Evolutionary conservation across 2,797 vertebrate genomes (phyloP).

Genomic region (Parotocinclus haroldoi): DNA sequence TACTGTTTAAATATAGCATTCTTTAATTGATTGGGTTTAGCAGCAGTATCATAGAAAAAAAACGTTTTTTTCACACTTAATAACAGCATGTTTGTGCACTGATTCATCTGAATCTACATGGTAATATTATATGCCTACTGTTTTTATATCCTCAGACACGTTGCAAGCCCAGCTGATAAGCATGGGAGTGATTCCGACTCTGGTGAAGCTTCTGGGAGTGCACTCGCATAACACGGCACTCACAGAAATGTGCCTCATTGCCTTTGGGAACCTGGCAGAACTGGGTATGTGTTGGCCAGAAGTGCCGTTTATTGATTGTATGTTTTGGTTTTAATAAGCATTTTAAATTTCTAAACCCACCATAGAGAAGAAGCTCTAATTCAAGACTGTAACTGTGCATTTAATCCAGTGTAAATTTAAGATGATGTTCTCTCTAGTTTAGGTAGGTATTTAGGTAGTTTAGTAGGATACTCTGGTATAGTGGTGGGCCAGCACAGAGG

Average conservation of each 20-base stretch:
- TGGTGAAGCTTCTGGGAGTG: slow-evolving; percentile 93
- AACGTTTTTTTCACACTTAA: neutral
- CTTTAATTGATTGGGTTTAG: slow-evolving; percentile 1
- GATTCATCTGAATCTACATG: slow-evolving; percentile 3
- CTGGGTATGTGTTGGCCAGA: slow-evolving; percentile 59
- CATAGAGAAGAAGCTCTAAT: neutral
- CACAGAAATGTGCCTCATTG: slow-evolving; percentile 98
- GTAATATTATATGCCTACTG: neutral
- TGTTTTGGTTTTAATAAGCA: neutral
- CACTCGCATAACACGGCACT: slow-evolving; percentile 91
- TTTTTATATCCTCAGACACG: slow-evolving; percentile 75
- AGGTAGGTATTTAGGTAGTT: no score
- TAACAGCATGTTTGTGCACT: neutral
- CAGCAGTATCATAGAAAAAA: slow-evolving; percentile 1
- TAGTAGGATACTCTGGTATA: no score
- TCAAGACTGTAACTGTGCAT: no score
- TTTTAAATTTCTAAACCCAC: no score
- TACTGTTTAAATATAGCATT: no score
- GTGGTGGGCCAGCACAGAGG: no score
- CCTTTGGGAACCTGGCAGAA: slow-evolving; percentile 96
- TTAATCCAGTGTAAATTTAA: no score
- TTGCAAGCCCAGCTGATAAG: slow-evolving; percentile 96
- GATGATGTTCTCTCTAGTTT: no score
- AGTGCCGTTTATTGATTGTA: neutral
- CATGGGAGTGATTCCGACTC: slow-evolving; percentile 96